Evolutionary conservation across 2,113 vertebrate species (phyloP).

Genomic region (Cyanoramphus novaezelandiae): DNA sequence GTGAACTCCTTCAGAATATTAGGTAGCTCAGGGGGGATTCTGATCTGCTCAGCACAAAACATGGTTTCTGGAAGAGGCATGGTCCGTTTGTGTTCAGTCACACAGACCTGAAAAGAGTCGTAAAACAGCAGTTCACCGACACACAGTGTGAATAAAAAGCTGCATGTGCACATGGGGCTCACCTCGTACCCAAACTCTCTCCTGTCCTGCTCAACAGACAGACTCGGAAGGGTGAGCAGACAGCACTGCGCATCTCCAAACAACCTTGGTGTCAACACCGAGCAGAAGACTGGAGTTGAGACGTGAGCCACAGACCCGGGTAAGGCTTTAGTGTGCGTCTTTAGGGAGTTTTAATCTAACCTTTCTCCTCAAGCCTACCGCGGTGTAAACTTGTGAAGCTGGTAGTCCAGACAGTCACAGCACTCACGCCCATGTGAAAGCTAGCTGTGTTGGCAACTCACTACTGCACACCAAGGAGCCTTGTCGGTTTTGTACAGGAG

Average conservation of each 20-base stretch:
- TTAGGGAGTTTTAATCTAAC: background rate
- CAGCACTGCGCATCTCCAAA: fast-evolving
- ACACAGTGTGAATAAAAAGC: background rate
- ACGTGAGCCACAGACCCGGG: background rate
- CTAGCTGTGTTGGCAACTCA: background rate
- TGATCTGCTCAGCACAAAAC: conserved; percentile 92
- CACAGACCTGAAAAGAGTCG: background rate
- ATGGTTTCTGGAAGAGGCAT: conserved; percentile 88
- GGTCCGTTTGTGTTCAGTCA: background rate
- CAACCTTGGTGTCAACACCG: background rate
- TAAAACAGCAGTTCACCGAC: background rate
- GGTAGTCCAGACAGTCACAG: background rate
- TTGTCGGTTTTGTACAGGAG: background rate
- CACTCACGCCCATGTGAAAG: background rate
- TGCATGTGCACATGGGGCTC: fast-evolving
- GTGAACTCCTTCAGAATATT: conserved; percentile 92
- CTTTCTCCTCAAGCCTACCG: background rate
- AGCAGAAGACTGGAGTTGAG: background rate
- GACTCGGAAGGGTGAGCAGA: background rate
- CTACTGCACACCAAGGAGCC: background rate
- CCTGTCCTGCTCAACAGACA: fast-evolving
- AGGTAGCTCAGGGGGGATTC: conserved; percentile 85
- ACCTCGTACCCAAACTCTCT: background rate
- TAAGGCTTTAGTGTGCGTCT: background rate
- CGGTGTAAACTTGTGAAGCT: background rate